phyloP scores from a whole-genome alignment of 2,888 invertebrate species.

The Mesopsocus fuscifrons region DNA sequence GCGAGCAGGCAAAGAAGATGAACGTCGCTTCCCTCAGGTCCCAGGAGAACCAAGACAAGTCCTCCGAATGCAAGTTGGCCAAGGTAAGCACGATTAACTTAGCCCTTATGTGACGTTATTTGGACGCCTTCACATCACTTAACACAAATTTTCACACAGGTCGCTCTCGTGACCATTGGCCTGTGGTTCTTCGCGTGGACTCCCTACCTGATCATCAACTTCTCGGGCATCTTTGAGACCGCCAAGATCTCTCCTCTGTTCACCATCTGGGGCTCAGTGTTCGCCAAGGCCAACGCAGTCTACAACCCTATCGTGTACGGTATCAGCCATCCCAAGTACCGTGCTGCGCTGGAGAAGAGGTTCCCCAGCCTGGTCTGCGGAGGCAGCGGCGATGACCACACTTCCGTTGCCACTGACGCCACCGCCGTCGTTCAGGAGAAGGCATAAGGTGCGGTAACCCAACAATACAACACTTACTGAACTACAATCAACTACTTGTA shows the following conservation, averaged over 20 bases:
- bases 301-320: slow-evolving; percentile 85
- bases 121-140: too few relatives aligned
- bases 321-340: slow-evolving; percentile 67
- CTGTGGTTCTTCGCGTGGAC: slow-evolving; percentile 89
- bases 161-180: slow-evolving; percentile 75
- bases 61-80: slow-evolving; percentile 72
- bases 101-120: too few relatives aligned
- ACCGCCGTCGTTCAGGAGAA: slow-evolving; percentile 45
- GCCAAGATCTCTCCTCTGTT: slow-evolving; percentile 55
- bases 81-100: too few relatives aligned
- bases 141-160: too few relatives aligned
- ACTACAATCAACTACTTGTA: too few relatives aligned
- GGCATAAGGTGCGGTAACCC: slow-evolving; percentile 26
- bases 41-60: slow-evolving; percentile 53
- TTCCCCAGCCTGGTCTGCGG: slow-evolving; percentile 60
- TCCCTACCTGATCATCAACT: slow-evolving; percentile 68
- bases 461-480: too few relatives aligned
- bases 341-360: slow-evolving; percentile 51
- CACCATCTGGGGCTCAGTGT: slow-evolving; percentile 77
- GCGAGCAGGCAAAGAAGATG: slow-evolving; percentile 87
- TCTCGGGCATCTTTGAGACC: slow-evolving; percentile 56
- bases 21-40: slow-evolving; percentile 75
- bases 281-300: slow-evolving; percentile 79
- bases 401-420: slow-evolving; percentile 45
- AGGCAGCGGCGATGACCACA: slow-evolving; percentile 33